These are phyloP conservation scores for Bucorvus abyssinicus DNA, from an alignment of 2,797 vertebrate genomes.

Conservation along the genomic window DNA sequence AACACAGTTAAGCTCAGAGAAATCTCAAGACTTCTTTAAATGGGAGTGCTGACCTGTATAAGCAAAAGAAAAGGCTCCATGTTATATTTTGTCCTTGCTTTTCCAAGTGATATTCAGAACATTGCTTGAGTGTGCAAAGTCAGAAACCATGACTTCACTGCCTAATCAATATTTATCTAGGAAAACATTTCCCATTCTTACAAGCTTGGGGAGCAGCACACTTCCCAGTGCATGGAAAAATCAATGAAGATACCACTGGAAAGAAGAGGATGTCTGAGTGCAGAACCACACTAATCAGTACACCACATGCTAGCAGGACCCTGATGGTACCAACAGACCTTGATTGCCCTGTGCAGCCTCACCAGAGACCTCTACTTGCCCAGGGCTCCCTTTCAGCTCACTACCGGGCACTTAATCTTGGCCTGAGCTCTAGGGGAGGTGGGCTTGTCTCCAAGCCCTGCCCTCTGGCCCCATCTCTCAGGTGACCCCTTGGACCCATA, in stretches of 20 bases:
- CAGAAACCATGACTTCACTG: neutral
- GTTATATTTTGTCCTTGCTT: neutral
- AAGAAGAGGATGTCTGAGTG: neutral
- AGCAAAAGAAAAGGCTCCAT: neutral
- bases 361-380: neutral
- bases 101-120: neutral
- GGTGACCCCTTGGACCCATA: neutral
- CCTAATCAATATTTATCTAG: neutral
- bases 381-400: neutral
- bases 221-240: neutral
- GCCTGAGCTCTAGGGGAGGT: neutral
- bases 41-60: neutral
- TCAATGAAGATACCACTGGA: neutral
- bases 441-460: neutral
- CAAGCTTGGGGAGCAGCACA: neutral
- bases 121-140: neutral
- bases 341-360: neutral
- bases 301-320: neutral
- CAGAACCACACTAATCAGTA: neutral
- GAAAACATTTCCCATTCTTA: neutral
- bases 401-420: neutral
- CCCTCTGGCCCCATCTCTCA: neutral
- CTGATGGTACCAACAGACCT: neutral
- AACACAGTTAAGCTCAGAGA: neutral
- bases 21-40: neutral